Percentiles rank a stretch among this genome's conserved stretches.
Conservation (phyloP, 2,113 vertebrate genomes). For the Misgurnus anguillicaudatus region DNA sequence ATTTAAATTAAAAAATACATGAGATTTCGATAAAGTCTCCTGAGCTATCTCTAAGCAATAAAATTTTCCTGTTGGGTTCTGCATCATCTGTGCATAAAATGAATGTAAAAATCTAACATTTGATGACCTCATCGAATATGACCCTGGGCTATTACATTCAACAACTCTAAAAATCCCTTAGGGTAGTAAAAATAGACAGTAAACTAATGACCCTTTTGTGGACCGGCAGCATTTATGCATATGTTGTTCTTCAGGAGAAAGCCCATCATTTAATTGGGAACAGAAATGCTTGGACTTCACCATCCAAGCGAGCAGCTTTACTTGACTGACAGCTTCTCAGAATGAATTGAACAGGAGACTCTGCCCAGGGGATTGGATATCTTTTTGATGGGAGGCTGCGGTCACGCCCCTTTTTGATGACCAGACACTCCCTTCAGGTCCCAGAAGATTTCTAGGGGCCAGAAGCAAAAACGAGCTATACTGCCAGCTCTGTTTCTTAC, state of each 20-base stretch:
- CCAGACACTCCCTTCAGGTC: slow-evolving; percentile 25
- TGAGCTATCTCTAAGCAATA: too few relatives aligned
- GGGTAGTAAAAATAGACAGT: not conserved
- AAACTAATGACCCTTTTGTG: slow-evolving; percentile 25
- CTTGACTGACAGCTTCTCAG: slow-evolving; percentile 33
- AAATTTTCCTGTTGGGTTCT: not conserved
- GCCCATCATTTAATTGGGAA: slow-evolving; percentile 34
- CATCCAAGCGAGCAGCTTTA: not conserved
- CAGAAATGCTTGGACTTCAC: slow-evolving; percentile 4
- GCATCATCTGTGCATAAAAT: not conserved
- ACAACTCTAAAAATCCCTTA: slow-evolving; percentile 16
- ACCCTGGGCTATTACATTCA: slow-evolving; percentile 1
- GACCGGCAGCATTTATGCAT: slow-evolving; percentile 18
- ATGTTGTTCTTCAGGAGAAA: not conserved
- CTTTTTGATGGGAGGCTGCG: slow-evolving; percentile 26
- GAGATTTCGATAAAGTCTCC: too few relatives aligned
- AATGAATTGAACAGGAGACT: slow-evolving; percentile 20
- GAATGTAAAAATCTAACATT: not conserved
- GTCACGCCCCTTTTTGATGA: slow-evolving; percentile 36
- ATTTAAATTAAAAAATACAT: too few relatives aligned
- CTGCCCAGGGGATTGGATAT: slow-evolving; percentile 15
- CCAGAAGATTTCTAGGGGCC: slow-evolving; percentile 17
- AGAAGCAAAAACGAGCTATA: not conserved
- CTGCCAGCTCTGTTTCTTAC: not conserved
- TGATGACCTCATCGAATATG: not conserved